Evolutionary conservation across 1,140 invertebrate genomes (phyloP).

Genomic region (Lasioglossum baleicum): DNA sequence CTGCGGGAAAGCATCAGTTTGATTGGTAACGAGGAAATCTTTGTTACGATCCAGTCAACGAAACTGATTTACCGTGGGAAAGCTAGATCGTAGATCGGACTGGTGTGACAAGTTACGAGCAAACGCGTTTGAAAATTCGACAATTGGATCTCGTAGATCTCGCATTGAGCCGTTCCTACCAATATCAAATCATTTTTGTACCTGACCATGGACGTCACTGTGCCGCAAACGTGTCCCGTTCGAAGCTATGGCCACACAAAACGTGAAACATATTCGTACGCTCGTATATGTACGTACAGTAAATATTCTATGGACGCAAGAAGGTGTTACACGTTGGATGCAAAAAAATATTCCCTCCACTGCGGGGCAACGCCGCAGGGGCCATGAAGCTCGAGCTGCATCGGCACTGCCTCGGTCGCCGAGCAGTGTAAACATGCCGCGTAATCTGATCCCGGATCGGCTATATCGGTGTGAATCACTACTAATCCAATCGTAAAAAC

Average conservation of each 20-base stretch:
- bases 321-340: too few species aligned
- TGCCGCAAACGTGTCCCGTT: slow-evolving; percentile 81
- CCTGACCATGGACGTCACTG: slow-evolving; percentile 84
- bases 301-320: too few species aligned
- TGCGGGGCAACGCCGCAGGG: too few species aligned
- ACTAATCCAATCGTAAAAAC: too few species aligned
- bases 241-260: slow-evolving; percentile 75
- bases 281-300: too few species aligned
- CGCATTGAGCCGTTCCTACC: slow-evolving; percentile 88
- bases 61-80: slow-evolving; percentile 87
- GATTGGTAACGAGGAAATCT: too few species aligned
- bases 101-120: slow-evolving; percentile 90
- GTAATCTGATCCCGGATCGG: too few species aligned
- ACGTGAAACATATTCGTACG: background rate
- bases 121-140: slow-evolving; percentile 85
- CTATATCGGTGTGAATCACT: too few species aligned
- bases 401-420: too few species aligned
- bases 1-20: slow-evolving; percentile 73
- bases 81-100: slow-evolving; percentile 88
- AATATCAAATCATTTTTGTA: slow-evolving; percentile 82
- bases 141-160: slow-evolving; percentile 91
- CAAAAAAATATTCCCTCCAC: too few species aligned
- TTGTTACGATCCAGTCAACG: background rate
- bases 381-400: too few species aligned
- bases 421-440: too few species aligned